A percentile compares a stretch with the other conserved stretches of the same genome.
Conservation (phyloP, 2,888 invertebrate genomes). For the Mamestra brassicae region DNA sequence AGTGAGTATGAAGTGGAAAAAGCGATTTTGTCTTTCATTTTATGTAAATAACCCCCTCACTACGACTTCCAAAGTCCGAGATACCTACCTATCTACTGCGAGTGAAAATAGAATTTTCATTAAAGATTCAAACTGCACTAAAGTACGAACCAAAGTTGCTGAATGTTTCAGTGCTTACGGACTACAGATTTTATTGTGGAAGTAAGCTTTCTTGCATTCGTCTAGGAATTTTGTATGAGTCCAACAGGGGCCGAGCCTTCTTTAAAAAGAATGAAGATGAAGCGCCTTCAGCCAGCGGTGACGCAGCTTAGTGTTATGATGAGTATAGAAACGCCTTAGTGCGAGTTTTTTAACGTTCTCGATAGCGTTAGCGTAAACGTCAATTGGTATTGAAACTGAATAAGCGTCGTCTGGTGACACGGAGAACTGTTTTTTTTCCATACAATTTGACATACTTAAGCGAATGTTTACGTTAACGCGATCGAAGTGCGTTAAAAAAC, state of each 20-base stretch:
- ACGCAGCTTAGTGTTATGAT: too few relatives aligned
- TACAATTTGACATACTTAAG: too few relatives aligned
- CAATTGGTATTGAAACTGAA: too few relatives aligned
- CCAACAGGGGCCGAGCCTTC: background rate
- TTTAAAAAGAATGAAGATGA: background rate
- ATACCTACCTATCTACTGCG: background rate
- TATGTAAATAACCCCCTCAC: background rate
- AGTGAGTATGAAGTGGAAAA: conserved; percentile 89
- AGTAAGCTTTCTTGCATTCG: conserved; percentile 3
- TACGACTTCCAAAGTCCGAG: background rate
- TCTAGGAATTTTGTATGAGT: background rate
- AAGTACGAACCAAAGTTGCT: background rate
- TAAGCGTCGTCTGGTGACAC: too few relatives aligned
- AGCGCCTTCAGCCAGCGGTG: background rate
- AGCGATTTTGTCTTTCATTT: conserved; percentile 83
- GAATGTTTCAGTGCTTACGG: background rate
- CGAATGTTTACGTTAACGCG: too few relatives aligned
- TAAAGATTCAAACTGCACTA: background rate
- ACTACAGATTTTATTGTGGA: background rate
- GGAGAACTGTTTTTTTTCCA: too few relatives aligned
- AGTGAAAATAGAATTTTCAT: background rate
- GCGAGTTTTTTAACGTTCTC: too few relatives aligned
- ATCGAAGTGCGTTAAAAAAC: too few relatives aligned
- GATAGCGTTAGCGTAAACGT: too few relatives aligned
- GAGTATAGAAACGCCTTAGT: too few relatives aligned